A percentile compares a stretch with the other conserved stretches of the same genome.
phyloP scores from a whole-genome alignment of 2,113 vertebrate species.

The Ammodytes dubius region DNA sequence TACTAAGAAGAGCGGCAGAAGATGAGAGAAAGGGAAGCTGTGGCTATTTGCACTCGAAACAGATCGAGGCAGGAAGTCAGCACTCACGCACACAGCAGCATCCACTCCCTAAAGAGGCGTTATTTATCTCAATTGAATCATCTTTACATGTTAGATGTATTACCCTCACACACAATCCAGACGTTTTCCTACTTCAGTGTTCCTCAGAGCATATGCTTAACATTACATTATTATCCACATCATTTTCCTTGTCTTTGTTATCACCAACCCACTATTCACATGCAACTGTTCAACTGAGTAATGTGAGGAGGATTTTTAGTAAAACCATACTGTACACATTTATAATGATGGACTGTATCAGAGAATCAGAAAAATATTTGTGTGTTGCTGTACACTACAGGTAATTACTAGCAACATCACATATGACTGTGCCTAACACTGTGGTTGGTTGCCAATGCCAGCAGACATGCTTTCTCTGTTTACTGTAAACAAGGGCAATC shows the following conservation, averaged over 20 bases:
- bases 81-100: slow-evolving; percentile 17
- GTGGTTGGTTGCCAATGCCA: slow-evolving; percentile 22
- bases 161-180: no score
- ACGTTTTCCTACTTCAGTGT: background rate
- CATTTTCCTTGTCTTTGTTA: background rate
- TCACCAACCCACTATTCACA: background rate
- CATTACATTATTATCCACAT: background rate
- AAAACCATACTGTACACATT: background rate
- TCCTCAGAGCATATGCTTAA: background rate
- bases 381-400: background rate
- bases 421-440: background rate
- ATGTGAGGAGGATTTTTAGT: background rate
- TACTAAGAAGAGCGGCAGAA: slow-evolving; percentile 18
- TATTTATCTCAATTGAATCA: background rate
- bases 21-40: slow-evolving; percentile 66
- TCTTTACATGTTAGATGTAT: background rate
- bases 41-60: slow-evolving; percentile 25
- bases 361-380: background rate
- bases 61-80: slow-evolving; percentile 65
- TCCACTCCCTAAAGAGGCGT: background rate
- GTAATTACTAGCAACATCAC: slow-evolving; percentile 9
- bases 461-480: slow-evolving; percentile 5
- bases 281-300: background rate
- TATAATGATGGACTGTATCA: background rate
- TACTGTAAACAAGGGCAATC: background rate